These are phyloP conservation scores for Spondyliosoma cantharus DNA, from an alignment of 2,797 vertebrate species.

Conservation along the genomic window DNA sequence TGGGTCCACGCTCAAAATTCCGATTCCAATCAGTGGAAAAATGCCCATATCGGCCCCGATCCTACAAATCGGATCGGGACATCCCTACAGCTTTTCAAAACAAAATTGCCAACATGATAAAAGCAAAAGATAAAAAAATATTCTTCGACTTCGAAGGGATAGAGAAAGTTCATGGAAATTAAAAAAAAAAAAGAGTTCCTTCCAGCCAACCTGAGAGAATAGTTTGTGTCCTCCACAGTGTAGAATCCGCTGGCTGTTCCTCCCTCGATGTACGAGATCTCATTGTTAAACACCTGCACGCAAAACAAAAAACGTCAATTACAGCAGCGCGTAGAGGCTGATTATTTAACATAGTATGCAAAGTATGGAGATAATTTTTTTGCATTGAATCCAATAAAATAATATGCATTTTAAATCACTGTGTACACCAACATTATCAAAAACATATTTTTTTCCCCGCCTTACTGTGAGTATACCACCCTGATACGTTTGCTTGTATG, in stretches of 20 bases:
- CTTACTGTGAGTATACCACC: no score
- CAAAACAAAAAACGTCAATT: neutral
- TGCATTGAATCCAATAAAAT: neutral
- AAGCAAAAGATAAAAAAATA: neutral
- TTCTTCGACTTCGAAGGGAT: neutral
- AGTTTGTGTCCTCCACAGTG: constrained; percentile 93
- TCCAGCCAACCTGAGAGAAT: constrained; percentile 85
- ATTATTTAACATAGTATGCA: no score
- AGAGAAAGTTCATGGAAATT: no score
- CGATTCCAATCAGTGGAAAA: no score
- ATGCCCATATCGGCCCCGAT: no score
- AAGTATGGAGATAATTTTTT: no score
- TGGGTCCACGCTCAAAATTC: no score
- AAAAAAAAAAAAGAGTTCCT: no score
- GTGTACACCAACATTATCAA: neutral
- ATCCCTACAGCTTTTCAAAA: constrained; percentile 12
- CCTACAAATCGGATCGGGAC: no score
- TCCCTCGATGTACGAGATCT: constrained; percentile 98
- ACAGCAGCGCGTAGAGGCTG: neutral
- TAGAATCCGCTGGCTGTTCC: constrained; percentile 96
- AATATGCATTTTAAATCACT: neutral
- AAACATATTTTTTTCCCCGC: neutral
- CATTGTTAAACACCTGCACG: constrained; percentile 91
- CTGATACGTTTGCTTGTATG: neutral
- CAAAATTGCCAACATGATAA: neutral